Evolutionary conservation across 2,888 invertebrate genomes (phyloP).

Genomic region (Cheilosia scutellata): DNA sequence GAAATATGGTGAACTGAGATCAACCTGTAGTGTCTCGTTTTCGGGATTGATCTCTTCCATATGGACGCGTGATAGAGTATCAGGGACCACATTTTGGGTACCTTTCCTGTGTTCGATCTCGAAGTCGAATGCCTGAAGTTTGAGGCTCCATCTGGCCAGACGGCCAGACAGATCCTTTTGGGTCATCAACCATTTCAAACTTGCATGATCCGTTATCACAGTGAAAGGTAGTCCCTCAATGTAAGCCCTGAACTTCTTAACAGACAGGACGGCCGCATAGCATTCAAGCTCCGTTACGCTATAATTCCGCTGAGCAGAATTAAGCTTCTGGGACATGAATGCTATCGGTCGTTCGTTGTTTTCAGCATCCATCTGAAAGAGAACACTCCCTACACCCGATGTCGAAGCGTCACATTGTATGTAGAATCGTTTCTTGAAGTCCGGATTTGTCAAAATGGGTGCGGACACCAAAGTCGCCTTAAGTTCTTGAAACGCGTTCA

Average conservation of each 20-base stretch:
- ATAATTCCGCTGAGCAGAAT: background rate
- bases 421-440: background rate
- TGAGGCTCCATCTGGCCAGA: background rate
- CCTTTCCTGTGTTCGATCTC: background rate
- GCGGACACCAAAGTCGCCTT: background rate
- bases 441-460: background rate
- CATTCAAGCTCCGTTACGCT: background rate
- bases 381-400: background rate
- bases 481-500: background rate
- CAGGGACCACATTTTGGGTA: too few relatives aligned
- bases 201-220: background rate
- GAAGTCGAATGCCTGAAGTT: background rate
- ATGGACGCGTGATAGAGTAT: background rate
- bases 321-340: slow-evolving; percentile 1
- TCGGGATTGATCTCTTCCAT: too few relatives aligned
- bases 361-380: background rate
- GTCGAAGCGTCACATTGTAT: background rate
- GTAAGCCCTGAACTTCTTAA: background rate
- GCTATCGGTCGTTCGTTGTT: background rate
- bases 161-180: background rate
- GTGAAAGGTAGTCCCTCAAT: background rate
- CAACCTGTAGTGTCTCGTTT: too few relatives aligned
- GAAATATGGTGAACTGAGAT: background rate
- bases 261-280: background rate
- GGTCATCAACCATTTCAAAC: background rate